These are phyloP conservation scores for Callyntrura guangdongensis DNA, from an alignment of 2,888 invertebrate genomes.

Conservation along the genomic window DNA sequence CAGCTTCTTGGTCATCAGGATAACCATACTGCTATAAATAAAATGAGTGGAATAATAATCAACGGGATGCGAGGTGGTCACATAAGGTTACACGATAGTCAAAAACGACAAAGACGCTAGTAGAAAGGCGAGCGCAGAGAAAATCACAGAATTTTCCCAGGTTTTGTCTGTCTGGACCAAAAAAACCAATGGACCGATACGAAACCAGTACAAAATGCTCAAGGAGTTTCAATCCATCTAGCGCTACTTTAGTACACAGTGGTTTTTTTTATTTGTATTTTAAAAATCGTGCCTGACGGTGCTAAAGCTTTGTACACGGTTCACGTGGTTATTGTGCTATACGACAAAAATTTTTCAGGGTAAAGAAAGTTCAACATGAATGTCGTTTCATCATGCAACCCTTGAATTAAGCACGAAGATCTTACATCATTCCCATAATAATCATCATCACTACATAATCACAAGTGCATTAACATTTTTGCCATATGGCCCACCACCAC, in stretches of 20 bases:
- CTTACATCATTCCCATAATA: slow-evolving; percentile 27
- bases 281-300: background rate
- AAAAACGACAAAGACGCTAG: background rate
- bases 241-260: slow-evolving; percentile 3
- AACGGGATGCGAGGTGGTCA: slow-evolving; percentile 30
- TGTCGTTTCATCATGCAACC: slow-evolving; percentile 2
- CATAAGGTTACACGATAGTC: slow-evolving; percentile 33
- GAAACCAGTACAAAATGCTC: background rate
- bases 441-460: background rate
- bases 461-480: slow-evolving; percentile 3
- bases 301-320: background rate
- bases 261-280: background rate
- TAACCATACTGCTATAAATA: slow-evolving; percentile 10
- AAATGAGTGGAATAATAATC: slow-evolving; percentile 6
- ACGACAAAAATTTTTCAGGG: slow-evolving; percentile 13
- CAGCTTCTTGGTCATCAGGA: background rate
- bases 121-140: background rate
- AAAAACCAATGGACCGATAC: background rate
- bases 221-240: background rate
- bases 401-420: background rate
- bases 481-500: too few species aligned
- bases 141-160: background rate
- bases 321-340: background rate
- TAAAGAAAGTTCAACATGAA: background rate
- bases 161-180: background rate